Percentiles rank a stretch among this genome's conserved stretches.
These are phyloP conservation scores for Ctenicera cuprea DNA, from an alignment of 2,888 invertebrate genomes.

Conservation along the genomic window DNA sequence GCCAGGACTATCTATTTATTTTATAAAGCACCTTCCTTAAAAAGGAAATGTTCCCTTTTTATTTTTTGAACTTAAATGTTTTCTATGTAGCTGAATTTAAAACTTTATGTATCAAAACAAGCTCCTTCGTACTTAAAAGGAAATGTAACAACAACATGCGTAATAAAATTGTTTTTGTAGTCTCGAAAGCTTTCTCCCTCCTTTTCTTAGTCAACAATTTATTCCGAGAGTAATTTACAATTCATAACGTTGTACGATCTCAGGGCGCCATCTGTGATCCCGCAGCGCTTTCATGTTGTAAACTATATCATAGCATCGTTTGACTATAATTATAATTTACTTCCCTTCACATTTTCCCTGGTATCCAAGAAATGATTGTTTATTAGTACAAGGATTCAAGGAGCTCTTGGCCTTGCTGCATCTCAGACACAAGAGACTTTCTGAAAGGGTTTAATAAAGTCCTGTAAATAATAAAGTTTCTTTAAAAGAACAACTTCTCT, in stretches of 20 bases:
- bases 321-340: slow-evolving; percentile 43
- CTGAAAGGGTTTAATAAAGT: slow-evolving; percentile 29
- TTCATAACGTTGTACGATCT: slow-evolving; percentile 36
- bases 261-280: slow-evolving; percentile 37
- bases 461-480: slow-evolving; percentile 35
- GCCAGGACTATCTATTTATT: too few species aligned
- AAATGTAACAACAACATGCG: too few species aligned
- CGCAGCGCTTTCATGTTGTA: slow-evolving; percentile 20
- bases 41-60: too few species aligned
- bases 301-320: slow-evolving; percentile 30
- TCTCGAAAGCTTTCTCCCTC: slow-evolving; percentile 1
- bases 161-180: not conserved
- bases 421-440: not conserved
- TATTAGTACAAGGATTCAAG: slow-evolving; percentile 27
- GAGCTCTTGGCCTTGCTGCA: not conserved
- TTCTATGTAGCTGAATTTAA: too few species aligned
- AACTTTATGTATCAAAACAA: too few species aligned
- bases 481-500: slow-evolving; percentile 27
- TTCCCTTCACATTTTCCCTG: slow-evolving; percentile 18
- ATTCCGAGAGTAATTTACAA: slow-evolving; percentile 33
- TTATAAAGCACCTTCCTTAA: too few species aligned
- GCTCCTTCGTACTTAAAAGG: too few species aligned
- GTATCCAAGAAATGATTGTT: slow-evolving; percentile 31
- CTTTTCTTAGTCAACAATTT: slow-evolving; percentile 18
- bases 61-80: too few species aligned